Evolutionary conservation across 1,140 invertebrate species (phyloP).

Genomic region (Carposina sasakii): DNA sequence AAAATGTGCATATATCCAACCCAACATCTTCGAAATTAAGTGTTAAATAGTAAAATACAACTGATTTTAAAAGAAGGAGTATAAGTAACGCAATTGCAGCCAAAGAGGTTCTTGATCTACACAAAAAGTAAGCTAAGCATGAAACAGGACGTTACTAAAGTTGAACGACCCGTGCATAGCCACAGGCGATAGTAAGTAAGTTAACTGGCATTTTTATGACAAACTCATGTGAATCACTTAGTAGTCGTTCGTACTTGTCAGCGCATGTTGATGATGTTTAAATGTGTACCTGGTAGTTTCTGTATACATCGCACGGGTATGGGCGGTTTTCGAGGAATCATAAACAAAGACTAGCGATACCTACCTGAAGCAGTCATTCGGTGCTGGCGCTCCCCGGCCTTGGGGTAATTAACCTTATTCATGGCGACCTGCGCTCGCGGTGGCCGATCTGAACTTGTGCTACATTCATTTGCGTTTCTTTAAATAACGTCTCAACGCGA

Average conservation of each 20-base stretch:
- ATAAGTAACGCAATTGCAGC: too few relatives aligned
- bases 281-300: not conserved
- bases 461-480: conserved; percentile 46
- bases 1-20: too few relatives aligned
- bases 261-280: not conserved
- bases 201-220: conserved; percentile 24
- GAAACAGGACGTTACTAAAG: conserved; percentile 31
- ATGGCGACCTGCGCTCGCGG: conserved; percentile 32
- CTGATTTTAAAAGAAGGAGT: too few relatives aligned
- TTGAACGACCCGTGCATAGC: conserved; percentile 37
- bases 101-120: too few relatives aligned
- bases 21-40: too few relatives aligned
- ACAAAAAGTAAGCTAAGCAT: too few relatives aligned
- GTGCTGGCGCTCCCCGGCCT: conserved; percentile 38
- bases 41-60: too few relatives aligned
- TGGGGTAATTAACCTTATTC: conserved; percentile 61
- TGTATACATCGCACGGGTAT: too few relatives aligned
- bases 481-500: conserved; percentile 43
- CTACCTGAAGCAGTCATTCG: conserved; percentile 10
- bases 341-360: too few relatives aligned
- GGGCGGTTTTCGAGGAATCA: too few relatives aligned
- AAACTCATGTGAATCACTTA: conserved; percentile 25
- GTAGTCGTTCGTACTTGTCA: conserved; percentile 1
- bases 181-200: conserved; percentile 26
- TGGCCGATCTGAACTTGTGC: conserved; percentile 57